Percentiles rank a stretch among this genome's conserved stretches.
Conservation (phyloP, 2,888 invertebrate genomes). For the Elmis aenea region DNA sequence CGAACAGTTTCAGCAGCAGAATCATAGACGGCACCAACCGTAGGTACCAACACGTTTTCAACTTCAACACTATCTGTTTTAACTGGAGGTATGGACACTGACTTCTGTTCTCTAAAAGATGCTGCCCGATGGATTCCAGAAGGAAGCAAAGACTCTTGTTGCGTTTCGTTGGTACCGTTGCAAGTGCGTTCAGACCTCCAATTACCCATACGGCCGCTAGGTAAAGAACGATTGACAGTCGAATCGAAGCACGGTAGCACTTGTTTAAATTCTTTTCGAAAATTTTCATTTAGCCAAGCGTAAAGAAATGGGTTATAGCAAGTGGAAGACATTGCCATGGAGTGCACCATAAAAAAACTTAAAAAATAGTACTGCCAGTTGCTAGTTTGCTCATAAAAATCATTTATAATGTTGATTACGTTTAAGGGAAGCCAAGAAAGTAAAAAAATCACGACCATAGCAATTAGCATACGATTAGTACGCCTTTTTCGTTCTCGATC, state of each 20-base stretch:
- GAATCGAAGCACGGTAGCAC: conserved; percentile 60
- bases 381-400: conserved; percentile 69
- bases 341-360: conserved; percentile 85
- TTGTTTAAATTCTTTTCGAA: conserved; percentile 82
- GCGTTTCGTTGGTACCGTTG: conserved; percentile 71
- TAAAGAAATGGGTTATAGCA: conserved; percentile 93
- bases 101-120: conserved; percentile 46
- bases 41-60: conserved; percentile 52
- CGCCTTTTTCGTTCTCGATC: conserved; percentile 85
- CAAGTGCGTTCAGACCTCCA: conserved; percentile 65
- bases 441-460: conserved; percentile 95
- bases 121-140: conserved; percentile 53
- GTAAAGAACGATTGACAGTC: conserved; percentile 36
- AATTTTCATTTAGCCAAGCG: conserved; percentile 94
- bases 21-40: conserved; percentile 41
- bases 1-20: conserved; percentile 44
- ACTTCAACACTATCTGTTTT: conserved; percentile 55
- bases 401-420: conserved; percentile 79
- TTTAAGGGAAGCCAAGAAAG: conserved; percentile 95
- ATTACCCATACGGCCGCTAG: conserved; percentile 48
- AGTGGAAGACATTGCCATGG: conserved; percentile 89
- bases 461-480: conserved; percentile 95
- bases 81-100: conserved; percentile 31
- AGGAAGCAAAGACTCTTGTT: conserved; percentile 50
- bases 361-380: conserved; percentile 79